These are phyloP conservation scores for Cebus imitator DNA, from an alignment of 2,113 vertebrate genomes.

Conservation along the genomic window DNA sequence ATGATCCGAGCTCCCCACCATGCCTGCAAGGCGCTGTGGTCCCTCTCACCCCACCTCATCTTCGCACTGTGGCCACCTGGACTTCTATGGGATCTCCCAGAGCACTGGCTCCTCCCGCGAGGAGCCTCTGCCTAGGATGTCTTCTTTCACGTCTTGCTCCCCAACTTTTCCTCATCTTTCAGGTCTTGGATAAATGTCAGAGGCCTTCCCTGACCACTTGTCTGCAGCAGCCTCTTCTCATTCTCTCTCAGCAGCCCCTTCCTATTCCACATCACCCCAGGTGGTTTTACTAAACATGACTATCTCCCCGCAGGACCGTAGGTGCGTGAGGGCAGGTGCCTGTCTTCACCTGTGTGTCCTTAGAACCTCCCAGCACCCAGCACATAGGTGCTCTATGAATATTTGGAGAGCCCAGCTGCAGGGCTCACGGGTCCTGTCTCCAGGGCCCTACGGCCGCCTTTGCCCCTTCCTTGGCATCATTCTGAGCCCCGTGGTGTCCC, in stretches of 20 bases:
- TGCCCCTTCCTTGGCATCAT: not conserved
- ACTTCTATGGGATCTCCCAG: not conserved
- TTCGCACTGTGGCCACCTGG: not conserved
- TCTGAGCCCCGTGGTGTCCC: accelerated
- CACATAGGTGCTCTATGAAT: not conserved
- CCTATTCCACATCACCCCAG: not conserved
- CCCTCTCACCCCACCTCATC: not conserved
- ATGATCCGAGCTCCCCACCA: accelerated
- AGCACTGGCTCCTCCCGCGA: accelerated
- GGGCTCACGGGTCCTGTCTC: not conserved
- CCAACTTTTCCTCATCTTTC: not conserved
- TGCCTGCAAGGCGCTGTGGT: not conserved
- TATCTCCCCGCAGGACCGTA: not conserved
- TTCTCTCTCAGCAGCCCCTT: not conserved
- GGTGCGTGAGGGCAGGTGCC: not conserved
- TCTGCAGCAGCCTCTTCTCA: not conserved
- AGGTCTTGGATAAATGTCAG: not conserved
- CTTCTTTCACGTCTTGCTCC: not conserved
- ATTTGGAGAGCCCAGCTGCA: not conserved
- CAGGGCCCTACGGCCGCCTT: not conserved
- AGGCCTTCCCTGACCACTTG: not conserved
- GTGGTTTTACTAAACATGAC: no score
- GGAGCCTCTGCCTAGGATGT: not conserved
- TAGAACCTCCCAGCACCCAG: not conserved
- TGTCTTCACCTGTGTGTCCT: not conserved